Base-by-base conservation (phyloP, 1,140 invertebrate species). In the Gonatopus flavifemur region DNA sequence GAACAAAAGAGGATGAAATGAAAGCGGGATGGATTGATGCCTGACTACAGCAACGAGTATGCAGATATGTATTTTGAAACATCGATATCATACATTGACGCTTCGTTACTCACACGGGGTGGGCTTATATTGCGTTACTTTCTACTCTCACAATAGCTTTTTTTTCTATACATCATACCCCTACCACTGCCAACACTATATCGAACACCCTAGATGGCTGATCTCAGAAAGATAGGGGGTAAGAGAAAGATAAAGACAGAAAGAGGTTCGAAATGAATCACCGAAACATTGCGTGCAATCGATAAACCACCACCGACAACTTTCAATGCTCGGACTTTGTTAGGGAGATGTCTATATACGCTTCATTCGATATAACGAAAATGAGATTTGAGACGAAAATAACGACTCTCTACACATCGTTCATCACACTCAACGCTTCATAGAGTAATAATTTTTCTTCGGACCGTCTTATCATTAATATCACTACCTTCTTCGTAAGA, bases 61-160 rank as follows among this genome's bases (percentile, higher is more conserved):
- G 66, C 67, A 70, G 69, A 72, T 70, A 66, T 64, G 64, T 62
- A 64, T 68, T 73, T 74, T 68, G 69, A 72, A 72, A 69, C 69
- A 67, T 76, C 70, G 62, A 73, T 74, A 70, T 70, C 57, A 66
- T 64, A 64, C 55, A 40, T 48, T 49, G 59, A 62, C 55, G 66
- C 62, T 68, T 69, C 61, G 66, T 69, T 70, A 67, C 52, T n/a
- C n/a, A 39, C 60, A 37, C 57, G 42, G 61, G 59, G 59, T 59
- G 56, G n/a, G n/a, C n/a, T n/a, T 62, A 65, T 72, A 72, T 71
- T 66, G 63, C 67, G 64, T 76, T 69, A 70, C 69, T 74, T 72
- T 66, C 59, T 51, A 59, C 64, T 64, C n/a, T n/a, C 64, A 72
- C 67, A 72, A 70, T 71, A 55, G 54, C 52, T 45, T 44, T 61